A percentile compares a stretch with the other conserved stretches of the same genome.
These are phyloP conservation scores for Eudemis profundana DNA, from an alignment of 2,888 invertebrate species.

Conservation along the genomic window DNA sequence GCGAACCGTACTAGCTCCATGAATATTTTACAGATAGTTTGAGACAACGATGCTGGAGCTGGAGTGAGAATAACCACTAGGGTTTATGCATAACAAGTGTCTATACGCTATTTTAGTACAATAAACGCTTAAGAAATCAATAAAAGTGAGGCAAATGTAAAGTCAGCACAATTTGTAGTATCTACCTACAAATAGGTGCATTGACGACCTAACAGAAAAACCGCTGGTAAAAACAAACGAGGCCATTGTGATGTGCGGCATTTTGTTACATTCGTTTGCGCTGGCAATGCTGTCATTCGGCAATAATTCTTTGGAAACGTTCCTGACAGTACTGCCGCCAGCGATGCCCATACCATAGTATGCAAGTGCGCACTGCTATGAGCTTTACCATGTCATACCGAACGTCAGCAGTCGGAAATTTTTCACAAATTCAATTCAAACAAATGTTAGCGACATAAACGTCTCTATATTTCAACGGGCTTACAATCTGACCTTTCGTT, in stretches of 20 bases:
- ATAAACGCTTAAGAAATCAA: background rate
- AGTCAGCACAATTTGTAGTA: slow-evolving; percentile 49
- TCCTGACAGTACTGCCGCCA: slow-evolving; percentile 64
- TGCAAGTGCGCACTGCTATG: slow-evolving; percentile 60
- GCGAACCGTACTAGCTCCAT: slow-evolving; percentile 27
- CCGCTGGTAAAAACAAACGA: slow-evolving; percentile 58
- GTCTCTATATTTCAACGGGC: slow-evolving; percentile 49
- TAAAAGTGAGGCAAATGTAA: background rate
- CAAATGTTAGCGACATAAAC: slow-evolving; percentile 45
- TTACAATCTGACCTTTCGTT: slow-evolving; percentile 45
- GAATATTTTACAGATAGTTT: slow-evolving; percentile 41
- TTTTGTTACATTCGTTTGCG: slow-evolving; percentile 61
- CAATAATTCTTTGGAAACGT: slow-evolving; percentile 75
- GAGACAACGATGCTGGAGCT: background rate
- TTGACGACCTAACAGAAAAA: slow-evolving; percentile 46
- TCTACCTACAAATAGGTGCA: too few relatives aligned
- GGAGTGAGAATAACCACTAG: slow-evolving; percentile 16
- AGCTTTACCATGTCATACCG: slow-evolving; percentile 72
- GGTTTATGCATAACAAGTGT: background rate
- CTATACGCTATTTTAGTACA: background rate
- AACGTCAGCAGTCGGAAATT: slow-evolving; percentile 55
- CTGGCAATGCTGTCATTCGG: slow-evolving; percentile 64
- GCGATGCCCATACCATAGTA: slow-evolving; percentile 45
- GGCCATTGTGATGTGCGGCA: slow-evolving; percentile 62
- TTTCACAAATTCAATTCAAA: slow-evolving; percentile 58